These are phyloP conservation scores for Hipposideros larvatus DNA, from an alignment of 2,797 vertebrate genomes.

Conservation along the genomic window DNA sequence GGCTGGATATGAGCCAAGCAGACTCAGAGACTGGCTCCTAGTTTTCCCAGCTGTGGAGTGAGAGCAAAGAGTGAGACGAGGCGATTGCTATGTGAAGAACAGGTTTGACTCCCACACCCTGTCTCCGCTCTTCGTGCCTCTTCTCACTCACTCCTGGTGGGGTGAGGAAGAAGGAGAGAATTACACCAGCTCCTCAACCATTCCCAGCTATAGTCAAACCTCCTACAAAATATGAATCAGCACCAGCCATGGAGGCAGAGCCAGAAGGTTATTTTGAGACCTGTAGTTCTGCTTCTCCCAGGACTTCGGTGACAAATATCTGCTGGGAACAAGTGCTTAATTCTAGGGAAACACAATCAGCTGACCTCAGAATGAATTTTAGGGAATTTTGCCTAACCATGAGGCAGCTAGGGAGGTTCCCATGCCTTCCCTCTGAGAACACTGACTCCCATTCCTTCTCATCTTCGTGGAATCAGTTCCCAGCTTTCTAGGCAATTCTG, in stretches of 20 bases:
- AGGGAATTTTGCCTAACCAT: neutral
- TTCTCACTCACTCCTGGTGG: constrained; percentile 57
- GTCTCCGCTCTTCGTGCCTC: constrained; percentile 66
- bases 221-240: constrained; percentile 81
- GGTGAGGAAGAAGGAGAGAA: constrained; percentile 70
- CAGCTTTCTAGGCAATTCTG: constrained; percentile 20
- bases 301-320: constrained; percentile 16
- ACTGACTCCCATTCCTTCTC: neutral
- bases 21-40: constrained; percentile 72
- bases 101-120: constrained; percentile 84
- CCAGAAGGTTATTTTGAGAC: constrained; percentile 47
- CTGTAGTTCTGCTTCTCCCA: neutral
- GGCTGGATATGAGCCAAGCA: constrained; percentile 72
- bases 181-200: constrained; percentile 56
- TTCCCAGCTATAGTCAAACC: constrained; percentile 64
- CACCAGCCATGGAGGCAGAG: constrained; percentile 68
- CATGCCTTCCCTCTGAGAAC: neutral
- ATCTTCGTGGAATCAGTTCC: neutral
- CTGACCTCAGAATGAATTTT: constrained; percentile 28
- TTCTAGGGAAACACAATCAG: constrained; percentile 13
- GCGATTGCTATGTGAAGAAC: constrained; percentile 79
- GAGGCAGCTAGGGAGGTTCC: neutral
- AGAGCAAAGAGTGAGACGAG: constrained; percentile 77
- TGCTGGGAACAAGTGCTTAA: neutral
- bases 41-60: constrained; percentile 78